Conservation (phyloP, 2,797 vertebrate genomes). For the Luscinia megarhynchos region DNA sequence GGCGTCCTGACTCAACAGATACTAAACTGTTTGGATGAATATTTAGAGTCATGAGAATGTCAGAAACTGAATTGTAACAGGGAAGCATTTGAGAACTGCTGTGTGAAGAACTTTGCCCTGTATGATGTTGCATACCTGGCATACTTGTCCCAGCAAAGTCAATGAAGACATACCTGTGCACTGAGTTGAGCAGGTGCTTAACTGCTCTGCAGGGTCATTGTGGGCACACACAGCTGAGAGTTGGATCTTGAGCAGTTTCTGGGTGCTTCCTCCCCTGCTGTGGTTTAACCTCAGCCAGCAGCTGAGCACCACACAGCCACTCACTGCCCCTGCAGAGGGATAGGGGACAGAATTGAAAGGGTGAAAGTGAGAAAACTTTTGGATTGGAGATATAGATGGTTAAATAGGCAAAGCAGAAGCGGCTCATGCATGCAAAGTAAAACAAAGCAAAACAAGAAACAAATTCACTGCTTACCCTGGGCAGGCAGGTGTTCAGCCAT, state of each 20-base stretch:
- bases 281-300: background rate
- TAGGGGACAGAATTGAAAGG: background rate
- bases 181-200: conserved; percentile 1
- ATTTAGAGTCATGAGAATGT: conserved; percentile 41
- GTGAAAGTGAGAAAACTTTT: background rate
- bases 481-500: background rate
- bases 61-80: conserved; percentile 47
- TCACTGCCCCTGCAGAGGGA: background rate
- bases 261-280: background rate
- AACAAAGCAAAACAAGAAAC: background rate
- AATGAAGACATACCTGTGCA: conserved; percentile 28
- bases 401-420: background rate
- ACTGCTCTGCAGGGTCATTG: background rate
- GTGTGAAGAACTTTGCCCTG: conserved; percentile 2
- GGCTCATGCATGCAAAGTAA: background rate
- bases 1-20: conserved; percentile 62
- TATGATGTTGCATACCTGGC: conserved; percentile 33
- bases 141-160: conserved; percentile 44
- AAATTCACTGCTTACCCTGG: background rate
- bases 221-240: background rate
- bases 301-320: background rate
- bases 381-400: background rate
- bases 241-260: background rate
- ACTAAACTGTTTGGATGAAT: conserved; percentile 36
- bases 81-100: conserved; percentile 34